These are phyloP conservation scores for Noctua janthe DNA, from an alignment of 2,888 invertebrate genomes.

Conservation along the genomic window DNA sequence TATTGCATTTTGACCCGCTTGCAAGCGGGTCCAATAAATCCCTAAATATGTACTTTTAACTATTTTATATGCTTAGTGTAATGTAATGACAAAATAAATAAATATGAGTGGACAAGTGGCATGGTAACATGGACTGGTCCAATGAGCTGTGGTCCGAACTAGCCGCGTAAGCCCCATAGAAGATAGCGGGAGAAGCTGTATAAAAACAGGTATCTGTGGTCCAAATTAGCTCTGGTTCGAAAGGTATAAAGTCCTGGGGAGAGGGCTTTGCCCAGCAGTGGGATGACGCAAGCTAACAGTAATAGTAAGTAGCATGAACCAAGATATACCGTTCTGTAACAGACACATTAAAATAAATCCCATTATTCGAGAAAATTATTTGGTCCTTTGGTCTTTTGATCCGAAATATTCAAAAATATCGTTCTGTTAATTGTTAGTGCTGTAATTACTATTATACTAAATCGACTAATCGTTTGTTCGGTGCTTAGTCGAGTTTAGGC, in stretches of 20 bases:
- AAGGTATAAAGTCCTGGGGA: neutral
- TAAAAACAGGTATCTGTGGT: neutral
- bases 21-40: neutral
- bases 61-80: neutral
- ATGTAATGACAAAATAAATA: neutral
- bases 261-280: neutral
- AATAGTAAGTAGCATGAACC: neutral
- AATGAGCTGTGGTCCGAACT: neutral
- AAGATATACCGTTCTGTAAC: neutral
- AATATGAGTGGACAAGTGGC: too few species aligned
- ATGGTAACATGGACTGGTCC: neutral
- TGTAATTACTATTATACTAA: slow-evolving; percentile 60
- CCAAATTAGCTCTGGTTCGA: neutral
- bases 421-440: slow-evolving; percentile 51
- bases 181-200: neutral
- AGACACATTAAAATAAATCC: slow-evolving; percentile 8
- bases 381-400: slow-evolving; percentile 8
- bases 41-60: neutral
- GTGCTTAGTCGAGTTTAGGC: slow-evolving; percentile 50
- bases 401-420: slow-evolving; percentile 40
- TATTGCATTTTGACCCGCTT: neutral
- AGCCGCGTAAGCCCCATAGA: neutral
- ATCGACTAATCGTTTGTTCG: slow-evolving; percentile 64
- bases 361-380: slow-evolving; percentile 7
- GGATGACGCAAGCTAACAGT: neutral